These are phyloP conservation scores for Cnemophilus loriae DNA, from an alignment of 2,113 vertebrate species.

Conservation along the genomic window DNA sequence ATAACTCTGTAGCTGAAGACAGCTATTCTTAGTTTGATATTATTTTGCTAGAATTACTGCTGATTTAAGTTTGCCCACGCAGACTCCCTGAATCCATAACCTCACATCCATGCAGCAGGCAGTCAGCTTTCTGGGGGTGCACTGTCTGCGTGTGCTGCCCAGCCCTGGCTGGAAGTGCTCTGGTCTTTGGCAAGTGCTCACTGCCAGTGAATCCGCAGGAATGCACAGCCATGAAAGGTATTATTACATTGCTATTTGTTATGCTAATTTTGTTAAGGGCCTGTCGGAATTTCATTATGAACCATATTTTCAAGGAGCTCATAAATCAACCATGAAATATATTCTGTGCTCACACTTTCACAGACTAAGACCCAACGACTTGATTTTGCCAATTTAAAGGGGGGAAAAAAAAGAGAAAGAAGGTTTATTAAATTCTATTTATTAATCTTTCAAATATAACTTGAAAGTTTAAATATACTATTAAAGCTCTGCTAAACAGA, in stretches of 20 bases:
- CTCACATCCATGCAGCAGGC: neutral
- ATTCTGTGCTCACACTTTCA: slow-evolving; percentile 5
- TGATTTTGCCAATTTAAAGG: neutral
- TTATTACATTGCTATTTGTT: slow-evolving; percentile 48
- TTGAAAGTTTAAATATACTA: neutral
- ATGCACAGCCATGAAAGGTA: slow-evolving; percentile 30
- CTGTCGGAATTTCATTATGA: slow-evolving; percentile 38
- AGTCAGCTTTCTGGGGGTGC: neutral
- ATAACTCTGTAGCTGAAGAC: neutral
- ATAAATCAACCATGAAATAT: slow-evolving; percentile 52
- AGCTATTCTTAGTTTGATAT: neutral
- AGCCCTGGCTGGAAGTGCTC: neutral
- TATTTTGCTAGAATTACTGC: neutral
- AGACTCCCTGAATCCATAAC: neutral
- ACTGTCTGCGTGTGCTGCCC: neutral
- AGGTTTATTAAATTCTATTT: neutral
- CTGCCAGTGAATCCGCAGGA: slow-evolving; percentile 25
- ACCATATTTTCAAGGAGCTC: slow-evolving; percentile 44
- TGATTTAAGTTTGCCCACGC: neutral
- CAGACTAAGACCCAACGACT: neutral
- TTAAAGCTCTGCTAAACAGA: neutral
- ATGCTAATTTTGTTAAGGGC: slow-evolving; percentile 50
- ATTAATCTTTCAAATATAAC: neutral
- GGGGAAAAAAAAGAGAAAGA: neutral
- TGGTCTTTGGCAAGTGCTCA: neutral